These are phyloP conservation scores for Haemorhous mexicanus DNA, from an alignment of 2,113 vertebrate genomes.

Conservation along the genomic window DNA sequence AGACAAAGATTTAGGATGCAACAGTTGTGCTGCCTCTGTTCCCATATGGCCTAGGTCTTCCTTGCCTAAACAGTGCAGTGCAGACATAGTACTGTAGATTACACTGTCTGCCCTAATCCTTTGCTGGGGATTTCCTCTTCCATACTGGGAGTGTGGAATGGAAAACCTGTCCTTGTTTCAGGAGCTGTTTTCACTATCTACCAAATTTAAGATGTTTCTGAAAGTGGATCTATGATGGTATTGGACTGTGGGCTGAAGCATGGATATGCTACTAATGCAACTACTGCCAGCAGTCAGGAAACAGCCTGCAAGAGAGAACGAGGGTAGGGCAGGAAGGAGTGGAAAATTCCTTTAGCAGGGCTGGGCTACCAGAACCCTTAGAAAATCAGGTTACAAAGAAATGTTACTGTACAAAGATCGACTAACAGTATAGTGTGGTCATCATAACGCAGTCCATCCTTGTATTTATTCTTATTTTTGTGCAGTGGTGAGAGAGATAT, in stretches of 20 bases:
- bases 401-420: not conserved
- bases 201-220: not conserved
- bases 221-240: not conserved
- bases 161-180: not conserved
- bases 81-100: not conserved
- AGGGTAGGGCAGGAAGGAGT: not conserved
- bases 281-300: not conserved
- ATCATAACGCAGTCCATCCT: not conserved
- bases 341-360: not conserved
- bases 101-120: not conserved
- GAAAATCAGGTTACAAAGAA: not conserved
- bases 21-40: not conserved
- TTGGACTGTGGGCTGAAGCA: not conserved
- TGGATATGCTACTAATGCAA: not conserved
- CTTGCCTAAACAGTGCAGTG: not conserved
- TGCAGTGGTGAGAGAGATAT: not conserved
- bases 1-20: not conserved
- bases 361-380: not conserved
- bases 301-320: not conserved
- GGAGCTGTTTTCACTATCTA: not conserved
- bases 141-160: not conserved
- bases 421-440: not conserved
- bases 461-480: not conserved
- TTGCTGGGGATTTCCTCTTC: not conserved
- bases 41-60: not conserved